Percentiles rank a stretch among this genome's conserved stretches.
phyloP scores from a whole-genome alignment of 2,888 invertebrate species.

The Melinaea menophilus region DNA sequence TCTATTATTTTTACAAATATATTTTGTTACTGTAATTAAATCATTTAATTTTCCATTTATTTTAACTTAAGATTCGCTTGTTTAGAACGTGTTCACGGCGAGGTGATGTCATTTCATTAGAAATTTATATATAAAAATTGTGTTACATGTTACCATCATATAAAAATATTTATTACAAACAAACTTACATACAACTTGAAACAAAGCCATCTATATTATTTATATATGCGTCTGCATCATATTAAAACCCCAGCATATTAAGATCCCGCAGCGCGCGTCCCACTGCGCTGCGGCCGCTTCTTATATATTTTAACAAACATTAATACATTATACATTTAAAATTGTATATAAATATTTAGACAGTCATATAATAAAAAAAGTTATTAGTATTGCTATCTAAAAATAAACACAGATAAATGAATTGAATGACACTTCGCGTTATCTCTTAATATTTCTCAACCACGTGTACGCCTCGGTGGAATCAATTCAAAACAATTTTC shows the following conservation, averaged over 20 bases:
- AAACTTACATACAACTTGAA: neutral
- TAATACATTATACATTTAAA: neutral
- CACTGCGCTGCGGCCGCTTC: conserved; percentile 4
- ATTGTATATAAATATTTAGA: too few relatives aligned
- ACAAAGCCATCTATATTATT: neutral
- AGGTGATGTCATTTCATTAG: neutral
- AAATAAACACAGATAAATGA: too few relatives aligned
- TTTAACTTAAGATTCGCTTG: too few relatives aligned
- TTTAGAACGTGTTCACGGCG: neutral
- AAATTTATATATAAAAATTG: neutral
- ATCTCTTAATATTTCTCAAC: neutral
- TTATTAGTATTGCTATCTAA: too few relatives aligned
- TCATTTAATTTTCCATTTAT: too few relatives aligned
- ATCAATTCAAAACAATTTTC: conserved; percentile 14
- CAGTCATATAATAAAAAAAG: too few relatives aligned
- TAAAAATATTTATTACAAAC: too few relatives aligned
- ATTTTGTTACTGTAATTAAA: too few relatives aligned
- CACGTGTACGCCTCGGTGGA: conserved; percentile 6
- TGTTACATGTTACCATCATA: too few relatives aligned
- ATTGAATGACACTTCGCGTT: neutral
- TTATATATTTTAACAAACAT: neutral
- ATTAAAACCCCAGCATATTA: neutral
- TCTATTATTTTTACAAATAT: too few relatives aligned
- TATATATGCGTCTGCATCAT: neutral
- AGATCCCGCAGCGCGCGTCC: conserved; percentile 10